Evolutionary conservation across 2,797 vertebrate genomes (phyloP).

Genomic region (Paguma larvata): DNA sequence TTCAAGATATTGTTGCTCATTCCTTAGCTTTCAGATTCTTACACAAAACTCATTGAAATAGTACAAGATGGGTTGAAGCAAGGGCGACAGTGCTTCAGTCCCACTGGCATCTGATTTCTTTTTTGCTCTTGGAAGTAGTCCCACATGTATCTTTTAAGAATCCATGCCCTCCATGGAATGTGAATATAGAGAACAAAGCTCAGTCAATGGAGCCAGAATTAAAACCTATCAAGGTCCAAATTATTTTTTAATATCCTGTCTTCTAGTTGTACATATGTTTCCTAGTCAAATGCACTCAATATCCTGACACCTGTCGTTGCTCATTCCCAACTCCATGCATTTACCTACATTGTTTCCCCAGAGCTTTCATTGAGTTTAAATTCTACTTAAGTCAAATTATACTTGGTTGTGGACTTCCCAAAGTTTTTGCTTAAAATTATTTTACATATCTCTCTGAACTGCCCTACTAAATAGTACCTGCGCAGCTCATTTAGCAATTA

Average conservation of each 20-base stretch:
- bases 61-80: neutral
- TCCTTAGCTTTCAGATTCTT: neutral
- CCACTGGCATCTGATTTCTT: neutral
- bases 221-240: neutral
- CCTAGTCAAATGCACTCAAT: neutral
- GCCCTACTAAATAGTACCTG: neutral
- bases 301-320: neutral
- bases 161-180: too few relatives aligned
- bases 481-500: neutral
- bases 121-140: neutral
- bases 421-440: neutral
- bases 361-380: neutral
- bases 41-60: neutral
- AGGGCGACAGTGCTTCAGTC: neutral
- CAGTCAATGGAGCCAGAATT: neutral
- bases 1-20: neutral
- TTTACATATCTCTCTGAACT: neutral
- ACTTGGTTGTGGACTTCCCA: neutral
- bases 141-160: neutral
- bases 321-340: neutral
- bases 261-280: neutral
- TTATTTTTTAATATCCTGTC: neutral
- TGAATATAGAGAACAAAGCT: neutral
- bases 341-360: neutral
- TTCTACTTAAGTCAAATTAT: neutral